Conservation (phyloP, 2,113 vertebrate species). For the Apus apus region DNA sequence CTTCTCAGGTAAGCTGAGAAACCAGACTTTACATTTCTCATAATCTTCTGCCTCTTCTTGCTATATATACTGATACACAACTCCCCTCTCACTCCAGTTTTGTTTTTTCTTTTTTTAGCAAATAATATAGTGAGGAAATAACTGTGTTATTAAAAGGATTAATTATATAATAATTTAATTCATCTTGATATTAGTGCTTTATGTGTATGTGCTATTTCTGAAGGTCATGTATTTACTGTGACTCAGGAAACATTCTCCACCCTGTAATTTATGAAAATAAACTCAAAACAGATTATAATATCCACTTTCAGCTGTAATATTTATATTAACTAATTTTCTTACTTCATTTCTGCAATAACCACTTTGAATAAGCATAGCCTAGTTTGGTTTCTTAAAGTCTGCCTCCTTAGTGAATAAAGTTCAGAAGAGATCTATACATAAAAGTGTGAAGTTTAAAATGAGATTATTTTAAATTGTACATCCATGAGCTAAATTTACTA, state of each 20-base stretch:
- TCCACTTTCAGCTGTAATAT: not conserved
- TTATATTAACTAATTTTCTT: not conserved
- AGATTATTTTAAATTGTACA: not conserved
- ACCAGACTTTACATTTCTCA: not conserved
- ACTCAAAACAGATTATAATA: not conserved
- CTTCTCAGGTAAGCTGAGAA: not conserved
- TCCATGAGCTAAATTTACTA: not conserved
- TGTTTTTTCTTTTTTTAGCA: not conserved
- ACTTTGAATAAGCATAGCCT: not conserved
- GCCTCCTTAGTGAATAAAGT: not conserved
- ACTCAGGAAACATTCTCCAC: not conserved
- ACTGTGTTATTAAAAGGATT: not conserved
- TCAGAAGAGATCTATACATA: not conserved
- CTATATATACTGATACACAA: not conserved
- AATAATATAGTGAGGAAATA: not conserved
- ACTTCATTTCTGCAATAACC: not conserved
- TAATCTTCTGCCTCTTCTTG: not conserved
- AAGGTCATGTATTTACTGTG: not conserved
- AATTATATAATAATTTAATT: not conserved
- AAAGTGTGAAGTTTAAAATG: not conserved
- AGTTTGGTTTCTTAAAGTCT: not conserved
- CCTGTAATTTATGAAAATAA: not conserved
- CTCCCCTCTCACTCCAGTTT: rapidly evolving
- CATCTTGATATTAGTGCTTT: not conserved
- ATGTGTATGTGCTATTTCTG: not conserved